Percentiles rank a stretch among this genome's conserved stretches.
phyloP scores from a whole-genome alignment of 2,797 vertebrate genomes.

The Spinibarbus caldwelli region DNA sequence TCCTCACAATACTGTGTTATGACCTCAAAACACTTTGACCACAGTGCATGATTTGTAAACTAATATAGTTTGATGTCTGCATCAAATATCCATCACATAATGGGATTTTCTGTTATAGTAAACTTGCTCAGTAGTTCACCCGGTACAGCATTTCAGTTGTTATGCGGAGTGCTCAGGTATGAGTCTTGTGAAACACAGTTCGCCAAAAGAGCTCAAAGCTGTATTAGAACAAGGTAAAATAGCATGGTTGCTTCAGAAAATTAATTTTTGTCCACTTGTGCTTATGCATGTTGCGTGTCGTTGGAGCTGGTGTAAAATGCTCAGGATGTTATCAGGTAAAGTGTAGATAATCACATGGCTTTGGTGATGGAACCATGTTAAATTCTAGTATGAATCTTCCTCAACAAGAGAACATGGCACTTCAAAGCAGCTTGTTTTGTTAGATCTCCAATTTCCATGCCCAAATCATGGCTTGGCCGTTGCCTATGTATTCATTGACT shows the following conservation, averaged over 20 bases:
- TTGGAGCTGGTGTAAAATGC: constrained; percentile 8
- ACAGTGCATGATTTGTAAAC: neutral
- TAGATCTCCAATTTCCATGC: constrained; percentile 20
- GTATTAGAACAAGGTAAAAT: neutral
- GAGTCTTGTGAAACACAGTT: neutral
- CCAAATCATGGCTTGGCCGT: constrained; percentile 11
- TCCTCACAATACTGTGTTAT: neutral
- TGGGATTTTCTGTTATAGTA: neutral
- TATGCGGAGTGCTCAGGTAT: neutral
- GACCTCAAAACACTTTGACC: neutral
- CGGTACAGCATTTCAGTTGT: neutral
- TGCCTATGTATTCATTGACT: constrained; percentile 28
- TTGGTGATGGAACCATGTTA: constrained; percentile 39
- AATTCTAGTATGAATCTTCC: constrained; percentile 28
- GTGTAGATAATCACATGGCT: constrained; percentile 22
- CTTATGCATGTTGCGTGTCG: constrained; percentile 9
- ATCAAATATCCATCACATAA: neutral
- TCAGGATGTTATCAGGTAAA: constrained; percentile 40
- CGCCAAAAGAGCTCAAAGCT: neutral
- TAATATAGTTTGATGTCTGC: too few relatives aligned
- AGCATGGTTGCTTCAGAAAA: neutral
- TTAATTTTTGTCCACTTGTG: neutral
- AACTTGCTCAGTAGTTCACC: neutral
- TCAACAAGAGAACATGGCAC: neutral
- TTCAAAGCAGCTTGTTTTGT: constrained; percentile 33